phyloP scores from a whole-genome alignment of 1,140 invertebrate species.

The Andrena cerasifolii region DNA sequence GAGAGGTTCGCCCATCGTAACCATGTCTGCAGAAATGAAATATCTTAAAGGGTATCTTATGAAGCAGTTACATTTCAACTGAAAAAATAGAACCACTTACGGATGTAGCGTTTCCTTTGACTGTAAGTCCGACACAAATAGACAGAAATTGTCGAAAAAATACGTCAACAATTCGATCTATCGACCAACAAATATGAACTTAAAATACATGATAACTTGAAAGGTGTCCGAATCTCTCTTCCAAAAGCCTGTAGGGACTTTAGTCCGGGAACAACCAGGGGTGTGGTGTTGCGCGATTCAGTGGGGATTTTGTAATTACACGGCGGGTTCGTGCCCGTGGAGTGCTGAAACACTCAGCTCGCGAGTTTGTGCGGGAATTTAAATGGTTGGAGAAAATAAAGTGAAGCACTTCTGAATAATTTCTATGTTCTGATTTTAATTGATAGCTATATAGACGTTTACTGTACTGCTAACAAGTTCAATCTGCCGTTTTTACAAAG shows the following conservation, averaged over 20 bases:
- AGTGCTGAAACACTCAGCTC: too few relatives aligned
- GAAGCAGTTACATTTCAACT: not conserved
- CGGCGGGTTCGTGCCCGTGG: too few relatives aligned
- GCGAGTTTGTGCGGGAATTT: too few relatives aligned
- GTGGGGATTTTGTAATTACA: too few relatives aligned
- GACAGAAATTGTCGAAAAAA: slow-evolving; percentile 27
- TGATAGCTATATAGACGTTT: too few relatives aligned
- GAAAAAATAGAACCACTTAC: slow-evolving; percentile 13
- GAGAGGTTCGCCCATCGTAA: slow-evolving; percentile 81
- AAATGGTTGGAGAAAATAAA: too few relatives aligned
- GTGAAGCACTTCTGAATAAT: too few relatives aligned
- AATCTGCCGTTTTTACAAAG: too few relatives aligned
- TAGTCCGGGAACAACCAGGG: too few relatives aligned
- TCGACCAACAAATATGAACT: slow-evolving; percentile 25
- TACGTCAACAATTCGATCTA: slow-evolving; percentile 37
- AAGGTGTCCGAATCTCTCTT: not conserved
- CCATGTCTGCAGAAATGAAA: slow-evolving; percentile 73
- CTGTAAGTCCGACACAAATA: not conserved
- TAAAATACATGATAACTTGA: not conserved
- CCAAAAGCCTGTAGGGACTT: not conserved
- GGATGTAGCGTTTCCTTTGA: not conserved
- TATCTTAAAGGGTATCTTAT: not conserved
- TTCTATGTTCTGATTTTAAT: too few relatives aligned
- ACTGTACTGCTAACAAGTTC: too few relatives aligned
- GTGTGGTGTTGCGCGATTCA: too few relatives aligned